Percentiles rank a stretch among this genome's conserved stretches.
Evolutionary conservation across 2,888 invertebrate species (phyloP).

Genomic region (Meiosimyza platycephala): DNA sequence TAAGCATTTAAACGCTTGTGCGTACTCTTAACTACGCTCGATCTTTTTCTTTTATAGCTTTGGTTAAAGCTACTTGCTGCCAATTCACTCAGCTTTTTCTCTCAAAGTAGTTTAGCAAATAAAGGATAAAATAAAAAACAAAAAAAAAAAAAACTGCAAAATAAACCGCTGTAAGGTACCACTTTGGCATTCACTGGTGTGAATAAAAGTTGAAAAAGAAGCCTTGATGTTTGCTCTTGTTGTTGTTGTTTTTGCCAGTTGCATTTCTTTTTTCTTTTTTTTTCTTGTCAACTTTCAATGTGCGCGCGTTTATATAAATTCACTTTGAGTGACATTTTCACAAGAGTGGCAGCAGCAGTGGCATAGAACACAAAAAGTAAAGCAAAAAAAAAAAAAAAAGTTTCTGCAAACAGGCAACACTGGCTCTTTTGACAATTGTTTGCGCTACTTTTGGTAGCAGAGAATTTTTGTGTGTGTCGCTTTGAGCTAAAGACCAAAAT

Average conservation of each 20-base stretch:
- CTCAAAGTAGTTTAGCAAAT: neutral
- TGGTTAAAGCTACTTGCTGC: too few relatives aligned
- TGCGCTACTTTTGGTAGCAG: conserved; percentile 22
- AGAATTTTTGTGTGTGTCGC: conserved; percentile 10
- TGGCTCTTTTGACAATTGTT: conserved; percentile 37
- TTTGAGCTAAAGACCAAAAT: conserved; percentile 26
- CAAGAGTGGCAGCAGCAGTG: conserved; percentile 19
- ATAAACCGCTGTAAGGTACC: conserved; percentile 11
- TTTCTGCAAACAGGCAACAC: conserved; percentile 29
- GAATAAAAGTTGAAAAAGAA: conserved; percentile 25
- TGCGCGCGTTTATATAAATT: conserved; percentile 1
- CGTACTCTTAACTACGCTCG: too few relatives aligned
- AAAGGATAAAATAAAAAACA: neutral
- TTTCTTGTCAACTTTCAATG: too few relatives aligned
- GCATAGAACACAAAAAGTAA: neutral
- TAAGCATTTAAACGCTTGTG: too few relatives aligned
- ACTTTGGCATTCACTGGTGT: conserved; percentile 34
- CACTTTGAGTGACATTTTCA: conserved; percentile 25
- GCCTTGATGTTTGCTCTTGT: conserved; percentile 29
- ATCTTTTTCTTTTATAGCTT: too few relatives aligned
- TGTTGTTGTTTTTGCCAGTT: neutral
- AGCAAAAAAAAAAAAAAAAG: conserved; percentile 3
- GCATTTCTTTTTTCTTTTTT: too few relatives aligned
- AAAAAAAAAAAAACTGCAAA: neutral
- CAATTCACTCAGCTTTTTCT: too few relatives aligned